Evolutionary conservation across 2,888 invertebrate species (phyloP).

Genomic region (Athetis lepigone): DNA sequence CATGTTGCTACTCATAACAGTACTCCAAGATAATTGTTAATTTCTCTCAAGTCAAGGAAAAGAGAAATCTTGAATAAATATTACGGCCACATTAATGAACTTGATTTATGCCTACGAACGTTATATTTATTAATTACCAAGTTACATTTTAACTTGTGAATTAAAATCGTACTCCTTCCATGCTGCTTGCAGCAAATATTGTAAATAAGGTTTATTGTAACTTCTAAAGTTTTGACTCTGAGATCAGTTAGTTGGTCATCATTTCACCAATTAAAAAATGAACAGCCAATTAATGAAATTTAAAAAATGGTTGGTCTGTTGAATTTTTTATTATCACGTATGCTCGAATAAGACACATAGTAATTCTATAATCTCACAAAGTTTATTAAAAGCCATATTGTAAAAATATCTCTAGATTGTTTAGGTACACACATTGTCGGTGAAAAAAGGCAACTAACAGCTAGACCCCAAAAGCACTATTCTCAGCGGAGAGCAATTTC

Average conservation of each 20-base stretch:
- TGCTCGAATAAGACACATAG: background rate
- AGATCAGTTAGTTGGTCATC: too few species aligned
- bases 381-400: slow-evolving; percentile 21
- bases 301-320: too few species aligned
- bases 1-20: slow-evolving; percentile 55
- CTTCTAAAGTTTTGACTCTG: background rate
- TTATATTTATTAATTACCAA: slow-evolving; percentile 11
- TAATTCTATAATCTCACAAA: slow-evolving; percentile 7
- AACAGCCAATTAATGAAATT: too few species aligned
- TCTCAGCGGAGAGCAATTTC: slow-evolving; percentile 87
- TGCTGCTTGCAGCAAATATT: background rate
- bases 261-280: too few species aligned
- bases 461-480: slow-evolving; percentile 82
- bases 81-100: slow-evolving; percentile 21
- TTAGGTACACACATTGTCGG: slow-evolving; percentile 69
- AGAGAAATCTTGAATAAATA: slow-evolving; percentile 45
- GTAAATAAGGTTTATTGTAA: background rate
- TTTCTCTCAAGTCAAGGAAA: slow-evolving; percentile 34
- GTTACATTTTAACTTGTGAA: background rate
- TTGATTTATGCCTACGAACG: slow-evolving; percentile 11
- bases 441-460: slow-evolving; percentile 77
- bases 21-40: slow-evolving; percentile 32
- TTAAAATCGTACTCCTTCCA: background rate
- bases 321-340: background rate
- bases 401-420: slow-evolving; percentile 65